phyloP scores from a whole-genome alignment of 2,113 vertebrate species.

The Pluvianellus socialis region DNA sequence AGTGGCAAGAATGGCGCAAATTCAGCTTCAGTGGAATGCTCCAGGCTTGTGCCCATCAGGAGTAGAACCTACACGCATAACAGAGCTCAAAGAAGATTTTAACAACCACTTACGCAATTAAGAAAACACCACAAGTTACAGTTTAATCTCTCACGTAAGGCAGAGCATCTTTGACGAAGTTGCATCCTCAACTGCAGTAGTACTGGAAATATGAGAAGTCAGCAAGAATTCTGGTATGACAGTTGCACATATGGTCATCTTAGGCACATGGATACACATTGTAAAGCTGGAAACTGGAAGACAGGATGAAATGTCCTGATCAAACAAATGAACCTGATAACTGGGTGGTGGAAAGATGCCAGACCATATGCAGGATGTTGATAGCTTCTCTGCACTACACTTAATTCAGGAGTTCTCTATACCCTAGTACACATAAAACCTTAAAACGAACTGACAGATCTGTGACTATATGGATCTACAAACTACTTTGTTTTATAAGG shows the following conservation, averaged over 20 bases:
- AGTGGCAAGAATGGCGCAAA: background rate
- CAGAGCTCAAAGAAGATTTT: background rate
- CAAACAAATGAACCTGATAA: conserved; percentile 36
- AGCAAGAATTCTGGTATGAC: conserved; percentile 13
- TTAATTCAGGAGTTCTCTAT: background rate
- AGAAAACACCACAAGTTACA: background rate
- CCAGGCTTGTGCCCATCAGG: background rate
- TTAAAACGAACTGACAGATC: background rate
- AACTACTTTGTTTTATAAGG: background rate
- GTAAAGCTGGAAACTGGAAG: conserved; percentile 16
- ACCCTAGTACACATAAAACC: background rate
- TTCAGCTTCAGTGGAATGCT: background rate
- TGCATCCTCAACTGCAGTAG: background rate
- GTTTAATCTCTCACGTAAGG: background rate
- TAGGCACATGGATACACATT: background rate
- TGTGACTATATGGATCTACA: background rate
- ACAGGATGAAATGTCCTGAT: background rate
- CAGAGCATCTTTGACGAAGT: background rate
- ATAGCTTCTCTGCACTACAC: background rate
- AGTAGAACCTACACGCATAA: background rate
- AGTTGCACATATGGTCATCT: conserved; percentile 36
- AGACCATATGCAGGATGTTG: conserved; percentile 27
- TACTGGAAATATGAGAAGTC: background rate
- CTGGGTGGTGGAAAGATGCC: conserved; percentile 27
- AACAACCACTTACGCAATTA: background rate